Conservation (phyloP, 2,888 invertebrate genomes). For the Parnassius orleans region DNA sequence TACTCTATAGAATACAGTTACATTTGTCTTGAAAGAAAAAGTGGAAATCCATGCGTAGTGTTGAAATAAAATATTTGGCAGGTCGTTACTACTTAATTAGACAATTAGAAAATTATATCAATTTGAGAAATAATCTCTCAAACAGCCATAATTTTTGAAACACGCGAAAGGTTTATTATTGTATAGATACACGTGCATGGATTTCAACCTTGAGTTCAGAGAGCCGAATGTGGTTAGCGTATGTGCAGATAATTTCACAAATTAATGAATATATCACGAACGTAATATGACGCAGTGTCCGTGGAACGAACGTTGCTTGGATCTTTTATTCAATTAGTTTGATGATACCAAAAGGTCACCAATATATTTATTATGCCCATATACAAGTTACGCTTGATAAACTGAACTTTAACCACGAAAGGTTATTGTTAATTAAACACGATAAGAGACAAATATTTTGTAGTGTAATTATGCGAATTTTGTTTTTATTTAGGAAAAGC, state of each 20-base stretch:
- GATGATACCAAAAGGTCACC: background rate
- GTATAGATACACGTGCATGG: constrained; percentile 32
- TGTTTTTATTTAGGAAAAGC: too few relatives aligned
- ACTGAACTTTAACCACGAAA: too few relatives aligned
- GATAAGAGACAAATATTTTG: too few relatives aligned
- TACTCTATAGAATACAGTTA: too few relatives aligned
- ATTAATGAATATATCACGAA: constrained; percentile 49
- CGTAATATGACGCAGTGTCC: background rate
- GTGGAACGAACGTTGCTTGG: background rate
- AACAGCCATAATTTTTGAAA: constrained; percentile 29
- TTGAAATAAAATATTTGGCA: background rate
- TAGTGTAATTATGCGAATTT: too few relatives aligned
- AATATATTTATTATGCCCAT: too few relatives aligned
- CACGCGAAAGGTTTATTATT: constrained; percentile 30
- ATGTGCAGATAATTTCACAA: constrained; percentile 35
- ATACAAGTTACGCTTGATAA: too few relatives aligned
- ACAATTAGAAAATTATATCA: constrained; percentile 4
- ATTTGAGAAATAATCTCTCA: constrained; percentile 17
- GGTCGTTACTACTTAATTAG: constrained; percentile 16
- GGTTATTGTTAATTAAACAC: too few relatives aligned
- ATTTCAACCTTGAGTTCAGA: constrained; percentile 40
- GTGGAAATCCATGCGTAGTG: too few relatives aligned
- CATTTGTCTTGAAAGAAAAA: too few relatives aligned
- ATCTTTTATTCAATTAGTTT: constrained; percentile 2
- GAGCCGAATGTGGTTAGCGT: constrained; percentile 40